A percentile compares a stretch with the other conserved stretches of the same genome.
Evolutionary conservation across 2,888 invertebrate species (phyloP).

Genomic region (Stegophylla sp.): DNA sequence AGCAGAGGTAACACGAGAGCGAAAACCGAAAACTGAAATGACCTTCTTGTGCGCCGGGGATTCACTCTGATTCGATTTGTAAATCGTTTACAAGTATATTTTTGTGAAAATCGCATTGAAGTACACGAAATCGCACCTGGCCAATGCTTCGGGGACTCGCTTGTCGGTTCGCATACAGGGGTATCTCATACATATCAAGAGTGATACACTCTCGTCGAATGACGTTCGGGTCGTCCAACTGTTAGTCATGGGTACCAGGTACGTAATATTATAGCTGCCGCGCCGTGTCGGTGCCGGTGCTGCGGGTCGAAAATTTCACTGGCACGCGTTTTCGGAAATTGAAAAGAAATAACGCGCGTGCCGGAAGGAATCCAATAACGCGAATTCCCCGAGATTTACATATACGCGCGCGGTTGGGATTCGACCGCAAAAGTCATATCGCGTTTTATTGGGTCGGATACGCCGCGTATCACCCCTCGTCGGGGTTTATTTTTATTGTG

Average conservation of each 20-base stretch:
- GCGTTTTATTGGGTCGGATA: slow-evolving; percentile 57
- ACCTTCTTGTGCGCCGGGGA: no score
- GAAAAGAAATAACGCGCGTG: slow-evolving; percentile 55
- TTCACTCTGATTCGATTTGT: no score
- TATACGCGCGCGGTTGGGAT: not conserved
- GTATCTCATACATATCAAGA: not conserved
- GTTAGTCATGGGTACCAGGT: not conserved
- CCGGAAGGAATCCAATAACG: slow-evolving; percentile 51
- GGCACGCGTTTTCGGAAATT: slow-evolving; percentile 37
- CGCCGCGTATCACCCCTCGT: slow-evolving; percentile 43
- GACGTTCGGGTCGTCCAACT: no score
- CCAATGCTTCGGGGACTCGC: no score
- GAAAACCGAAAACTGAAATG: no score
- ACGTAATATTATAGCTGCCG: not conserved
- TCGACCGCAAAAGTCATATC: slow-evolving; percentile 59
- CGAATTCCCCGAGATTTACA: slow-evolving; percentile 56
- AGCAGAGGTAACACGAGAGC: no score
- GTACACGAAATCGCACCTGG: no score
- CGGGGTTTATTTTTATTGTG: slow-evolving; percentile 58
- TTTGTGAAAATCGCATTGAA: no score
- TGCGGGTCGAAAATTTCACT: slow-evolving; percentile 49
- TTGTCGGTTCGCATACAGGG: not conserved
- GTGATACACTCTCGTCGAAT: not conserved
- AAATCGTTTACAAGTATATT: no score
- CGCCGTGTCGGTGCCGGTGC: not conserved